Conservation (phyloP, 1,140 invertebrate genomes). For the Orius insidiosus region DNA sequence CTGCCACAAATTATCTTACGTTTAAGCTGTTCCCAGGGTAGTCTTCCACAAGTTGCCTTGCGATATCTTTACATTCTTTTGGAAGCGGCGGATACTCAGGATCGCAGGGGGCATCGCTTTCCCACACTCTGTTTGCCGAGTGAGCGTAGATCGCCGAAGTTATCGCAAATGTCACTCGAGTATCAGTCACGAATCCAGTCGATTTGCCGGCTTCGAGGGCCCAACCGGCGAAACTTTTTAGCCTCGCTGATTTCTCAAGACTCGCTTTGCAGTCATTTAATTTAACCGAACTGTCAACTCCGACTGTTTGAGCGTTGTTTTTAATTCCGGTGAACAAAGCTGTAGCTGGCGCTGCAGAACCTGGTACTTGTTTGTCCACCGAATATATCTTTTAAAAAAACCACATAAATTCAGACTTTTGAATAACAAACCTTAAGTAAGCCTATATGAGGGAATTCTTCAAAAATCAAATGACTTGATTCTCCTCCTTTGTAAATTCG, state of each 20-base stretch:
- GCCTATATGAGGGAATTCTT: conserved; percentile 69
- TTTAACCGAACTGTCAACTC: conserved; percentile 51
- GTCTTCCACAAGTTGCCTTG: conserved; percentile 29
- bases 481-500: conserved; percentile 54
- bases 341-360: conserved; percentile 76
- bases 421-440: conserved; percentile 64
- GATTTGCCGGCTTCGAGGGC: conserved; percentile 54
- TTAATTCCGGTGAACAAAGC: conserved; percentile 76
- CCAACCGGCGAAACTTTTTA: conserved; percentile 45
- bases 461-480: conserved; percentile 51
- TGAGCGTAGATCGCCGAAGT: conserved; percentile 73
- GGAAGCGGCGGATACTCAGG: conserved; percentile 18
- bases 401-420: no score
- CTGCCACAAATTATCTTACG: conserved; percentile 23
- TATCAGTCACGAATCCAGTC: conserved; percentile 79
- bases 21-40: conserved; percentile 30
- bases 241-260: conserved; percentile 31
- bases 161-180: conserved; percentile 80
- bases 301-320: conserved; percentile 57
- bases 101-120: conserved; percentile 34
- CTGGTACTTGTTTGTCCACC: conserved; percentile 69
- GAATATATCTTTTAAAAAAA: conserved; percentile 61
- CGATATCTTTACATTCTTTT: conserved; percentile 29
- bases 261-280: conserved; percentile 46
- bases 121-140: conserved; percentile 55